Base-by-base conservation (phyloP, 2,113 vertebrate genomes). In the Romanogobio albipinnatus region DNA sequence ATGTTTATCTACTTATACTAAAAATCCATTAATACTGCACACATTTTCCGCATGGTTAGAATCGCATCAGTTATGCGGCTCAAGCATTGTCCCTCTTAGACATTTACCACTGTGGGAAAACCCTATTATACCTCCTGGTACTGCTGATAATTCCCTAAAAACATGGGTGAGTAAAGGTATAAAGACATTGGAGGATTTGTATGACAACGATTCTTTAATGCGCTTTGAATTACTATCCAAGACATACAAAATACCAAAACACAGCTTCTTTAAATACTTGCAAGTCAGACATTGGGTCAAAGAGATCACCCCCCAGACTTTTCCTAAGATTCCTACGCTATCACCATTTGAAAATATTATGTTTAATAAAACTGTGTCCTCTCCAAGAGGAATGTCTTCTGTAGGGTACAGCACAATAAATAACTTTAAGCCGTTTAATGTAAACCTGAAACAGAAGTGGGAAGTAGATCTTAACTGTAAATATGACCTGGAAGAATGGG, bases 221-320 rank as follows among this genome's bases (percentile, higher is more conserved):
- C 43, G 15, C 19, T 71, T 73, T 45, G 68, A 73, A 45, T n/a
- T 73, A 1, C 19, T 45, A 13, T 45, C 33, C 33, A 36, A 36
- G 33, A 36, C 33, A 36, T 4, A 36, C 33, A 36, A 36, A 36
- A 36, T 36, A 36, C 33, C 33, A 36, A 45, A 45, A 71, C 19
- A 45, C 4, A 24, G 0, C 2, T 71, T 45, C 3, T 71, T 71
- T 4, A 71, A 71, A 71, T 71, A 71, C 43, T 45, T 71, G 39
- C 68, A 71, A 73, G 22, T 73, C 68, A 73, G 68, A n/a, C 39
- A 24, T 5, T 71, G 68, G 68, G 36, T 71, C 58, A 71, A 71
- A 71, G 36, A 71, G 66, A 70, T 70, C 66, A 70, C 66, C 33
- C 45, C 33, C 17, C 15, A 70, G 66, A 66, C 26, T 9, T 39